These are phyloP conservation scores for Corydoras maculifer DNA, from an alignment of 2,113 vertebrate species.

Conservation along the genomic window DNA sequence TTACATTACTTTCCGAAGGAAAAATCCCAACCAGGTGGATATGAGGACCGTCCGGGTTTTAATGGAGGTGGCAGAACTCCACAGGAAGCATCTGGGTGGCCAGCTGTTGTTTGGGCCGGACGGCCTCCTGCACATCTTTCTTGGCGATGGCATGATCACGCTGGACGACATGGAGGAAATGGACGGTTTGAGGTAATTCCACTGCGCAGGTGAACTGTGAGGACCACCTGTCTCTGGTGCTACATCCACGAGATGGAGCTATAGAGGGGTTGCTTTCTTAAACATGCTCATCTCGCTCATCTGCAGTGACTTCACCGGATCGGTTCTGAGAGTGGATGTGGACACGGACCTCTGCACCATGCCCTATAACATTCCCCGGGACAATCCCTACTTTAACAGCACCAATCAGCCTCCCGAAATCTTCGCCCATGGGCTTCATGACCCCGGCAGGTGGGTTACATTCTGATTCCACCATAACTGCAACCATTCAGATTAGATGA, in stretches of 20 bases:
- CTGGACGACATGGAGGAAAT: conserved; percentile 99
- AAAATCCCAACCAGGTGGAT: conserved; percentile 93
- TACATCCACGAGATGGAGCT: neutral
- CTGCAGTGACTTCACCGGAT: conserved; percentile 94
- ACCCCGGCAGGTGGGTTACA: conserved; percentile 88
- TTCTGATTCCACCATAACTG: too few species aligned
- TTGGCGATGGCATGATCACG: conserved; percentile 98
- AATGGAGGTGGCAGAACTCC: conserved; percentile 94
- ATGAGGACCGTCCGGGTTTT: conserved; percentile 80
- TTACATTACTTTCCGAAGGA: conserved; percentile 59
- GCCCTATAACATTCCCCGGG: conserved; percentile 83
- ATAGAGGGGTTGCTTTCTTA: neutral
- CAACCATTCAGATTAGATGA: too few species aligned
- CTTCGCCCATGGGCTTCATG: conserved; percentile 93
- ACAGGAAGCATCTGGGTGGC: conserved; percentile 91
- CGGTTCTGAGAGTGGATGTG: conserved; percentile 87
- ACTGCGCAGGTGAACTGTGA: neutral
- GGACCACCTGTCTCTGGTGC: neutral
- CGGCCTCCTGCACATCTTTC: conserved; percentile 85
- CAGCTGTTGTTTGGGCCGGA: conserved; percentile 89
- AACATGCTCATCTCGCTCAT: conserved; percentile 5
- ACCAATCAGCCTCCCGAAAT: conserved; percentile 98
- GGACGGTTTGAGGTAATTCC: conserved; percentile 84
- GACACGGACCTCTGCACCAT: conserved; percentile 80
- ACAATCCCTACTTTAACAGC: conserved; percentile 97